Conservation (phyloP, 2,113 vertebrate genomes). For the Chamaea fasciata region DNA sequence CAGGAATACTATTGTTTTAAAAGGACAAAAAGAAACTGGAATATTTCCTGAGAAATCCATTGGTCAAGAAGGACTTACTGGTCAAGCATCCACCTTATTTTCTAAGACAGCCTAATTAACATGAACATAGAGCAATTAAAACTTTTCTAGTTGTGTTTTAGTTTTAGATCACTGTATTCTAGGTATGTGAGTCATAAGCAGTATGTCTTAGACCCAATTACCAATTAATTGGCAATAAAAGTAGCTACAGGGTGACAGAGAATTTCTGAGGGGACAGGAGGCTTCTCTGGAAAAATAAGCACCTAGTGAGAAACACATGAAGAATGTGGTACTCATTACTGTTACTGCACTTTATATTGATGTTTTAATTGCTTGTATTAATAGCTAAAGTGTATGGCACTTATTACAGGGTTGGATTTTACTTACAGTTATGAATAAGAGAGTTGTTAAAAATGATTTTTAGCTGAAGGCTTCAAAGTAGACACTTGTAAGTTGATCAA, state of each 20-base stretch:
- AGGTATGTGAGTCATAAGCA: background rate
- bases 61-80: background rate
- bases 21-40: background rate
- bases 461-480: background rate
- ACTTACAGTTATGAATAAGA: background rate
- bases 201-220: background rate
- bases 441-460: background rate
- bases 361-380: background rate
- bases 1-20: background rate
- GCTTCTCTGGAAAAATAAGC: background rate
- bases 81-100: background rate
- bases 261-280: background rate
- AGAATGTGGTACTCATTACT: background rate
- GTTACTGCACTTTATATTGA: background rate
- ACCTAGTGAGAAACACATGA: background rate
- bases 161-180: background rate
- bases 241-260: background rate
- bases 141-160: background rate
- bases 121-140: background rate
- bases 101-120: background rate
- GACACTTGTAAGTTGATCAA: background rate
- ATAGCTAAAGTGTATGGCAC: background rate
- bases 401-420: background rate
- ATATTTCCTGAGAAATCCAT: background rate
- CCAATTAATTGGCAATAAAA: background rate